phyloP scores from a whole-genome alignment of 2,888 invertebrate genomes.

The Mythimna loreyi region DNA sequence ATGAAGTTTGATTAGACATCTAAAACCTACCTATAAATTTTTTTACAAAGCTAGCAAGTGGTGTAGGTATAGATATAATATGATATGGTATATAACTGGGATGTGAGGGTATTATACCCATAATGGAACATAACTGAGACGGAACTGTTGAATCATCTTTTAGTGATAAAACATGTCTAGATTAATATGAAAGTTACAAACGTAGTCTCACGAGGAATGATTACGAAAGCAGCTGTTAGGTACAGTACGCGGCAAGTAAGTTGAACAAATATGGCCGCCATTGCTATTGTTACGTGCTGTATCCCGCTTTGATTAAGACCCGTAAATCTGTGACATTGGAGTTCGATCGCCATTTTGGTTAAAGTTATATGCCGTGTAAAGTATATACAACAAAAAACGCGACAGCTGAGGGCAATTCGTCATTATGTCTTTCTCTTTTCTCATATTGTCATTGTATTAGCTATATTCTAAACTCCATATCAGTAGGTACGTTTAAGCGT shows the following conservation, averaged over 20 bases:
- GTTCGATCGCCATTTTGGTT: too few species aligned
- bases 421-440: slow-evolving; percentile 19
- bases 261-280: too few species aligned
- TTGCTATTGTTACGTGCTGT: too few species aligned
- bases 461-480: not conserved
- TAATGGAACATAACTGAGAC: not conserved
- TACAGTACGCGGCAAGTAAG: not conserved
- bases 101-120: not conserved
- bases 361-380: too few species aligned
- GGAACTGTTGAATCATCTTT: slow-evolving; percentile 20
- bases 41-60: not conserved
- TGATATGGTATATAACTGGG: too few species aligned
- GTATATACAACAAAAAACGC: not conserved
- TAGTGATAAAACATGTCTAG: slow-evolving; percentile 24
- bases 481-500: too few species aligned
- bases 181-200: slow-evolving; percentile 32
- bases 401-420: slow-evolving; percentile 36
- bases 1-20: too few species aligned
- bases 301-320: too few species aligned
- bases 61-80: too few species aligned
- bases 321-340: too few species aligned
- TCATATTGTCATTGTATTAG: slow-evolving; percentile 15
- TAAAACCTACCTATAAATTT: not conserved
- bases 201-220: slow-evolving; percentile 32
- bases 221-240: slow-evolving; percentile 40